These are phyloP conservation scores for Platichthys flesus DNA, from an alignment of 2,113 vertebrate species.

Conservation along the genomic window DNA sequence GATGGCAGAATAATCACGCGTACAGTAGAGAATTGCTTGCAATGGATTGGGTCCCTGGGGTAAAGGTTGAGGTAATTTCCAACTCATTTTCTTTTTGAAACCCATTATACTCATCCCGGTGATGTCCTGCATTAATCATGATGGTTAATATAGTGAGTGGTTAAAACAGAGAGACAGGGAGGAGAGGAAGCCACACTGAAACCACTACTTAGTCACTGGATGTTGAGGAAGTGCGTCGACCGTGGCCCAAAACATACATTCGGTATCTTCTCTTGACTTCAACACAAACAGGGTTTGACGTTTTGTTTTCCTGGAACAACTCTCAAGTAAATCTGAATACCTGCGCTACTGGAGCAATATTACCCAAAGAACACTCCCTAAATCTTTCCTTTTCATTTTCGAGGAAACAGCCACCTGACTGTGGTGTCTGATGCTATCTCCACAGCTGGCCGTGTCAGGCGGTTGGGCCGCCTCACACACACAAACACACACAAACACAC, in stretches of 20 bases:
- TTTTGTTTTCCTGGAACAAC: constrained; percentile 1
- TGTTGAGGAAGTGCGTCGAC: not conserved
- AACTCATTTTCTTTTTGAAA: constrained; percentile 58
- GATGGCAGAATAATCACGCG: constrained; percentile 48
- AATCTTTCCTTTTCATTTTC: constrained; percentile 3
- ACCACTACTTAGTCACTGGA: not conserved
- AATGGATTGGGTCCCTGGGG: constrained; percentile 43
- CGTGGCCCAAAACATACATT: no score
- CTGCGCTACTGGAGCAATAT: not conserved
- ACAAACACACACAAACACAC: not conserved
- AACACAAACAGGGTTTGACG: not conserved
- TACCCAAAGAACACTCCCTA: not conserved
- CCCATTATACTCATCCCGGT: constrained; percentile 40
- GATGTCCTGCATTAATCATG: constrained; percentile 40
- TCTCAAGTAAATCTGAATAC: constrained; percentile 24
- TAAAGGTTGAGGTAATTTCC: constrained; percentile 49
- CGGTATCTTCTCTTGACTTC: no score
- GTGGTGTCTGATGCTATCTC: constrained; percentile 48
- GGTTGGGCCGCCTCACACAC: constrained; percentile 24
- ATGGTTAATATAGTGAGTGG: constrained; percentile 29
- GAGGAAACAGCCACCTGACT: constrained; percentile 46
- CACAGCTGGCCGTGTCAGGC: constrained; percentile 60
- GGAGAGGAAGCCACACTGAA: not conserved
- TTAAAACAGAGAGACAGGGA: constrained; percentile 15
- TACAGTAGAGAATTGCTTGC: constrained; percentile 46